Conservation (phyloP, 1,140 invertebrate species). For the Procambarus clarkii region DNA sequence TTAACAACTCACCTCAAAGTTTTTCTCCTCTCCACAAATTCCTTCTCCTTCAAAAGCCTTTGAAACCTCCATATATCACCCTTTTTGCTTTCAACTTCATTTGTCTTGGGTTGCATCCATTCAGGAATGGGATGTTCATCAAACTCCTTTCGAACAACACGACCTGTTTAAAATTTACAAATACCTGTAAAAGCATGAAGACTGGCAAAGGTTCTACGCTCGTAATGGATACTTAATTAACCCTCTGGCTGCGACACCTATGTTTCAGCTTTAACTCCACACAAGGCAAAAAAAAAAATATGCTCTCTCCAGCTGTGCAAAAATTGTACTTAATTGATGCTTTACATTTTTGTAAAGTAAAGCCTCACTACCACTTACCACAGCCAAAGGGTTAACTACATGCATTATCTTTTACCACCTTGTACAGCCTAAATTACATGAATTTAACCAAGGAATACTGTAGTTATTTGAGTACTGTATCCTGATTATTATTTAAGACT, state of each 20-base stretch:
- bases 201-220: not conserved
- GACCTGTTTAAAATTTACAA: conserved; percentile 27
- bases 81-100: not conserved
- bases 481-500: too few species aligned
- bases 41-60: conserved; percentile 82
- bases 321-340: too few species aligned
- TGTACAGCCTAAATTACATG: too few species aligned
- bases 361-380: too few species aligned
- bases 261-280: too few species aligned
- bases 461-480: too few species aligned
- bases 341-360: not conserved
- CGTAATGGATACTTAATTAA: not conserved
- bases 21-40: conserved; percentile 79
- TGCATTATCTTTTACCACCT: too few species aligned
- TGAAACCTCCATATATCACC: conserved; percentile 80
- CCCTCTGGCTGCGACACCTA: too few species aligned
- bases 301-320: too few species aligned
- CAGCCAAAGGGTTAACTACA: not conserved
- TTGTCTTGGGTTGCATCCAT: conserved; percentile 1
- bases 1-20: conserved; percentile 77
- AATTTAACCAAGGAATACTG: too few species aligned
- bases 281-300: not conserved
- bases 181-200: not conserved
- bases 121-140: conserved; percentile 8
- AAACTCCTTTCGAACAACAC: not conserved